phyloP scores from a whole-genome alignment of 2,113 vertebrate genomes.

The Jaculus jaculus region DNA sequence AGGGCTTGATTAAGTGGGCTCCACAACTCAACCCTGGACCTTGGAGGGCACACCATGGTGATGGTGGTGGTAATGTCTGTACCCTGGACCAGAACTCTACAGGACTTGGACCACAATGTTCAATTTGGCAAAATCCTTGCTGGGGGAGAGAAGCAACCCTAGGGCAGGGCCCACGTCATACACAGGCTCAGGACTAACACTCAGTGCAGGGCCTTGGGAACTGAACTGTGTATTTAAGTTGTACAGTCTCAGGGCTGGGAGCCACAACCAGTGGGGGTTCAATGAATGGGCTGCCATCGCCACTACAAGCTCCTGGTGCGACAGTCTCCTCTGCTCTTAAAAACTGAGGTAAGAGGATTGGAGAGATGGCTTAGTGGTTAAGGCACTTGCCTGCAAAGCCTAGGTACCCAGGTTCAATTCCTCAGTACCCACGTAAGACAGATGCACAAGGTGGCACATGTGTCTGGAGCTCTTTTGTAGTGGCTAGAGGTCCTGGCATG shows the following conservation, averaged over 20 bases:
- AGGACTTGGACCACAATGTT: neutral
- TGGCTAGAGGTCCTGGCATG: too few species aligned
- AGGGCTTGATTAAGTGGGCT: neutral
- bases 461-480: too few species aligned
- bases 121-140: neutral
- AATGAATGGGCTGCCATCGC: neutral
- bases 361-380: too few species aligned
- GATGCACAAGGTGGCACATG: too few species aligned
- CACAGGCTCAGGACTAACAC: neutral
- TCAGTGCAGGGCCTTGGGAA: neutral
- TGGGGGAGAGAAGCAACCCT: neutral
- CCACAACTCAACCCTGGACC: too few species aligned
- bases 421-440: too few species aligned
- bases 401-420: too few species aligned
- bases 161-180: too few species aligned
- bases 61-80: rapidly evolving
- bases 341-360: too few species aligned
- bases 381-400: too few species aligned
- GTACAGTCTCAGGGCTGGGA: neutral
- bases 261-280: neutral
- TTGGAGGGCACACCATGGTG: neutral
- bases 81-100: neutral
- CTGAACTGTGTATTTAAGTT: neutral
- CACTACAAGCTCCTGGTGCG: neutral
- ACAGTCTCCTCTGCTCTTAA: neutral